Percentiles rank a stretch among this genome's conserved stretches.
Conservation (phyloP, 2,797 vertebrate genomes). For the Apodemus agrarius region DNA sequence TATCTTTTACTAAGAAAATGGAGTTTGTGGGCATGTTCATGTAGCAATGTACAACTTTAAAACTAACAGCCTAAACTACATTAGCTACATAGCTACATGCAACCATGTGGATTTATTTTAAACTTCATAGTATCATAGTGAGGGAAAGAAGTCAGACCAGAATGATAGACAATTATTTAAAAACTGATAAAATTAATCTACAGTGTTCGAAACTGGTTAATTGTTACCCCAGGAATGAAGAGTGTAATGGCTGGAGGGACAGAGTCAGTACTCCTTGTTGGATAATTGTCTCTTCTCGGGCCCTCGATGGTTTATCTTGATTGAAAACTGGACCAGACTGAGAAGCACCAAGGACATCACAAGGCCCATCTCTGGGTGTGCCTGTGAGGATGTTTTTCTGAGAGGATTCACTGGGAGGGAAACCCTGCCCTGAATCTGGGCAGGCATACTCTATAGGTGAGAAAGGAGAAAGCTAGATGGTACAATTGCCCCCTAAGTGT, state of each 20-base stretch:
- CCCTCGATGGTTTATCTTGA: neutral
- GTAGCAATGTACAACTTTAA: neutral
- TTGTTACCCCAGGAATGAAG: neutral
- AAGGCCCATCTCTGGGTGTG: neutral
- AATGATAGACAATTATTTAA: neutral
- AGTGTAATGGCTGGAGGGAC: neutral
- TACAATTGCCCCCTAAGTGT: neutral
- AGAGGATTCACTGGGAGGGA: neutral
- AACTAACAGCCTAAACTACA: neutral
- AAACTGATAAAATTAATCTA: neutral
- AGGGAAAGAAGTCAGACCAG: neutral
- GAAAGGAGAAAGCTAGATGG: neutral
- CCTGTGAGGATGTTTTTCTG: too few relatives aligned
- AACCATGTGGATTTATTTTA: neutral
- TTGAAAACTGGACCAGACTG: neutral
- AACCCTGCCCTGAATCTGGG: neutral
- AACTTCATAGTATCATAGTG: neutral
- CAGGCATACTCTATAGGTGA: neutral
- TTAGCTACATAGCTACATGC: too few relatives aligned
- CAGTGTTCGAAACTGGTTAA: neutral
- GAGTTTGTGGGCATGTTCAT: fast-evolving
- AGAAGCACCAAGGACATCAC: neutral
- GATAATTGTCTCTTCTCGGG: neutral
- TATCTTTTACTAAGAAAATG: neutral
- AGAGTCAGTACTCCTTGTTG: neutral